These are phyloP conservation scores for Cerastis rubricosa DNA, from an alignment of 2,888 invertebrate species.

Conservation along the genomic window DNA sequence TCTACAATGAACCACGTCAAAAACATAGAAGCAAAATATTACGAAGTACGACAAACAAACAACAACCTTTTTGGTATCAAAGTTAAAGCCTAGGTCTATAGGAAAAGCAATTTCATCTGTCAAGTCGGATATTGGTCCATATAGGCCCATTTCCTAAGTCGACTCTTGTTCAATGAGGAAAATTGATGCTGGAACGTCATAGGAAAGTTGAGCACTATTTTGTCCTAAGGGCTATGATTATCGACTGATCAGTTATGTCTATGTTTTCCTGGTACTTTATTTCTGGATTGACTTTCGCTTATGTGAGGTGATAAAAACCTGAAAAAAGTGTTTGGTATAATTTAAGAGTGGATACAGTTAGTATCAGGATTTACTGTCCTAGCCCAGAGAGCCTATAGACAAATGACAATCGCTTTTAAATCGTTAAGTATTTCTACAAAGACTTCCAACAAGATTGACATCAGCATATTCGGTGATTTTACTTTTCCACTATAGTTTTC, in stretches of 20 bases:
- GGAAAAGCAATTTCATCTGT: not conserved
- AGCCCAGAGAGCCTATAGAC: not conserved
- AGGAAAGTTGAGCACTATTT: not conserved
- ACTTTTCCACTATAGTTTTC: not conserved
- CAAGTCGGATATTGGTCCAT: constrained; percentile 49
- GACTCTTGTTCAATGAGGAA: constrained; percentile 11
- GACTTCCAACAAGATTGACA: not conserved
- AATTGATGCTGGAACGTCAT: constrained; percentile 5
- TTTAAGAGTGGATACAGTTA: too few species aligned
- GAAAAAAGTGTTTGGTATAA: not conserved
- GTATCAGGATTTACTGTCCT: not conserved
- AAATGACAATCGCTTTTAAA: not conserved
- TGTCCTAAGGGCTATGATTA: not conserved
- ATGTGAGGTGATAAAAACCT: not conserved
- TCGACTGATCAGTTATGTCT: constrained; percentile 10
- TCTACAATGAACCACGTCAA: not conserved
- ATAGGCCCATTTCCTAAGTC: constrained; percentile 45
- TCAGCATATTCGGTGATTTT: not conserved
- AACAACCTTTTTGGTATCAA: not conserved
- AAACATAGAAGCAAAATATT: not conserved
- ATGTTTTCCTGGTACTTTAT: constrained; percentile 2
- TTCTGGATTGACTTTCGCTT: not conserved
- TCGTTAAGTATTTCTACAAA: not conserved
- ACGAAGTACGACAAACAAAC: not conserved
- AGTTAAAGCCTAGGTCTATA: not conserved